Conservation (phyloP, 2,797 vertebrate genomes). For the Protonibea diacanthus region DNA sequence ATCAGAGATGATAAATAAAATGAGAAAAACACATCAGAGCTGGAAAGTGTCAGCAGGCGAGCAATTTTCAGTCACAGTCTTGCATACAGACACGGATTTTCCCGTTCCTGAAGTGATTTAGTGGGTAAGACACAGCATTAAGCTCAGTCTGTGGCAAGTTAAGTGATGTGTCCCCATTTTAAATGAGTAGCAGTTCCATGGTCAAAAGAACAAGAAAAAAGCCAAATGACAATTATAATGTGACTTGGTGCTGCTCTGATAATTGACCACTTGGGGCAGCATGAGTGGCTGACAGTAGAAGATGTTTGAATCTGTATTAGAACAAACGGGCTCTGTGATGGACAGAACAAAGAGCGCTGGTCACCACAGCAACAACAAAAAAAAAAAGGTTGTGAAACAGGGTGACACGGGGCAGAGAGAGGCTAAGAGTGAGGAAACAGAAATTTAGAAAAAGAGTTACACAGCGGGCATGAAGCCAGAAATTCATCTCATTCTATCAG, state of each 20-base stretch:
- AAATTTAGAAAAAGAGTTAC: neutral
- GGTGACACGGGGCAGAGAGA: conserved; percentile 14
- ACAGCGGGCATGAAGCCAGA: conserved; percentile 8
- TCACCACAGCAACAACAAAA: conserved; percentile 62
- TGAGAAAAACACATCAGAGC: neutral
- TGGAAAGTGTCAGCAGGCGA: neutral
- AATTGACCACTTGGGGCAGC: conserved; percentile 53
- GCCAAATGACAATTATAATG: neutral
- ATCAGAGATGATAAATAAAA: neutral
- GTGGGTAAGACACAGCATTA: neutral
- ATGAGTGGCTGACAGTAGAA: conserved; percentile 42
- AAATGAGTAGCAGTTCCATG: neutral
- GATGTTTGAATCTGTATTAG: conserved; percentile 37
- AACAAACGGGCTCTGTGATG: conserved; percentile 66
- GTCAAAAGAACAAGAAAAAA: conserved; percentile 5
- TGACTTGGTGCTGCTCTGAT: conserved; percentile 34
- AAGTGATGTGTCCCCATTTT: neutral
- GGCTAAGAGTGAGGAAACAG: neutral
- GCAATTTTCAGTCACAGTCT: neutral
- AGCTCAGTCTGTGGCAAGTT: neutral
- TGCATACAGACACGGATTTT: neutral
- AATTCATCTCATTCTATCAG: conserved; percentile 29
- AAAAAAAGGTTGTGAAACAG: conserved; percentile 32
- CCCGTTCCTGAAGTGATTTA: neutral
- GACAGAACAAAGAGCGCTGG: conserved; percentile 68